phyloP scores from a whole-genome alignment of 2,888 invertebrate species.

The Dorcus hopei region DNA sequence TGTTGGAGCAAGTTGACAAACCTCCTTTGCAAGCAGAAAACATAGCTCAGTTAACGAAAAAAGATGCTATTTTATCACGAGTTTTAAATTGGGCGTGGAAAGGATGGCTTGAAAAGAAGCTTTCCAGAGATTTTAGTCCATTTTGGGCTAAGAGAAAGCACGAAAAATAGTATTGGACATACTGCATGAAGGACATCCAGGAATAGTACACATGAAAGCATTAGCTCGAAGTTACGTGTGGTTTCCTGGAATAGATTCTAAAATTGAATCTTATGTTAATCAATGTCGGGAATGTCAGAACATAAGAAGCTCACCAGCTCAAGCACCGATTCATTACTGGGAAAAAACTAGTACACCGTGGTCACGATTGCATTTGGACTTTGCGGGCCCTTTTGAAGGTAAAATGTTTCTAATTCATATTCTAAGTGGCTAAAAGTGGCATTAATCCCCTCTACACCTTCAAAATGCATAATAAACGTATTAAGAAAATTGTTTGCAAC shows the following conservation, averaged over 20 bases:
- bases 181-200: constrained; percentile 6
- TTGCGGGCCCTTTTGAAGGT: too few relatives aligned
- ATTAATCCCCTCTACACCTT: constrained; percentile 10
- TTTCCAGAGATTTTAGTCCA: neutral
- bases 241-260: neutral
- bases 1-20: too few relatives aligned
- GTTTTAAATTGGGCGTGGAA: neutral
- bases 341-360: neutral
- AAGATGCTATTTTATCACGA: neutral
- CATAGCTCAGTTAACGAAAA: neutral
- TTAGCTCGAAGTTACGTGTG: neutral
- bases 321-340: neutral
- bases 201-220: constrained; percentile 7
- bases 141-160: neutral
- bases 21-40: neutral
- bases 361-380: neutral
- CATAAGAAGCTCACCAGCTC: neutral
- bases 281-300: constrained; percentile 5
- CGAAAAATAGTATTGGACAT: neutral
- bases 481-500: constrained; percentile 23
- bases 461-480: constrained; percentile 14
- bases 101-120: neutral
- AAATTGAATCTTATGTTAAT: constrained; percentile 5
- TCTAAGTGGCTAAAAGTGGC: constrained; percentile 28
- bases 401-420: too few relatives aligned